A percentile compares a stretch with the other conserved stretches of the same genome.
Evolutionary conservation across 2,113 vertebrate genomes (phyloP).

Genomic region (Bucco capensis): DNA sequence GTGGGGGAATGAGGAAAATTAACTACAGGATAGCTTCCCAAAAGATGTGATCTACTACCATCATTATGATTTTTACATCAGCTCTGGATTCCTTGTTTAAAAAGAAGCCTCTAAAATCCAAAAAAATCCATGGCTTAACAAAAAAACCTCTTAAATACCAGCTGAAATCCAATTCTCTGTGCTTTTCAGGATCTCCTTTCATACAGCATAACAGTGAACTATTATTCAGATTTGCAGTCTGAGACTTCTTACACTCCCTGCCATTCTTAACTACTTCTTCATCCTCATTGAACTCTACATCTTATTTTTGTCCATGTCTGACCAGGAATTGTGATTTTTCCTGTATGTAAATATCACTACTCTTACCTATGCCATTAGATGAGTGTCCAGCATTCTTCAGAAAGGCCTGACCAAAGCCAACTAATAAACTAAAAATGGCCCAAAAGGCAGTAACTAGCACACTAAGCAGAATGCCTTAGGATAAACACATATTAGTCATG

Average conservation of each 20-base stretch:
- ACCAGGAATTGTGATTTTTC: neutral
- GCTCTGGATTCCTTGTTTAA: neutral
- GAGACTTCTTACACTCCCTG: neutral
- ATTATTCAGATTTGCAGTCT: neutral
- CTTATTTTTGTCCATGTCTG: neutral
- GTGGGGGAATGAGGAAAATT: neutral
- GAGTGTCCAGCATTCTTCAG: neutral
- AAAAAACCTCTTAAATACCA: neutral
- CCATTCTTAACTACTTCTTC: neutral
- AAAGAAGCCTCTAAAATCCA: neutral
- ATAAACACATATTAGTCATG: rapidly evolving
- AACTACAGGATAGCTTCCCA: neutral
- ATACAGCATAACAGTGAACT: neutral
- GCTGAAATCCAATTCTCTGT: neutral
- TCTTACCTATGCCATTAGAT: neutral
- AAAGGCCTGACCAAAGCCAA: neutral
- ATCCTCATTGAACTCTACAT: neutral
- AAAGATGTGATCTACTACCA: neutral
- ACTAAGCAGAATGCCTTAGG: neutral
- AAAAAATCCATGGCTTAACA: neutral
- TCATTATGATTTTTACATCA: neutral
- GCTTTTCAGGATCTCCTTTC: neutral
- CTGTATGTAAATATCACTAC: neutral
- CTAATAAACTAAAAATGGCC: neutral
- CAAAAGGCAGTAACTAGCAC: neutral